Percentiles rank a stretch among this genome's conserved stretches.
phyloP scores from a whole-genome alignment of 2,888 invertebrate genomes.

The Drosophila fungiperda region DNA sequence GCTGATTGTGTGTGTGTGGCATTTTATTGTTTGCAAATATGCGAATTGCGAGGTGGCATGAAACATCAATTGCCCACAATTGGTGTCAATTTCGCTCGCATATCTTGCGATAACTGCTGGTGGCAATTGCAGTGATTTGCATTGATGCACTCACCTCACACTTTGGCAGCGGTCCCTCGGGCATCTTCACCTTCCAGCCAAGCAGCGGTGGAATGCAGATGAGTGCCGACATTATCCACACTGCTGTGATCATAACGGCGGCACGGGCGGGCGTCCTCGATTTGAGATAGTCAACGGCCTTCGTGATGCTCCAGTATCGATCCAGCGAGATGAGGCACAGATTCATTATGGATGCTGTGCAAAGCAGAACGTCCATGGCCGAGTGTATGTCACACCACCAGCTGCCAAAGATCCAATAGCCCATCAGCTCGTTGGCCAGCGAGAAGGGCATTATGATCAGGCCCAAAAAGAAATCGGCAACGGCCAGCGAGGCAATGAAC shows the following conservation, averaged over 20 bases:
- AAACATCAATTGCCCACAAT: constrained; percentile 64
- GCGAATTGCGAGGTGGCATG: constrained; percentile 36
- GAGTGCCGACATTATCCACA: constrained; percentile 97
- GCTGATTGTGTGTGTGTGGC: constrained; percentile 9
- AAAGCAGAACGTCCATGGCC: constrained; percentile 97
- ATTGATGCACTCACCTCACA: constrained; percentile 83
- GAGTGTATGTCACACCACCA: constrained; percentile 99
- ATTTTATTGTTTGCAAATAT: constrained; percentile 71
- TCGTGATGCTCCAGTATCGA: constrained; percentile 98
- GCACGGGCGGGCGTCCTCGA: constrained; percentile 96
- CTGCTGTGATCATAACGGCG: constrained; percentile 96
- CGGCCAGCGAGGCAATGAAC: constrained; percentile 98
- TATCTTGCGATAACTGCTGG: too few species aligned
- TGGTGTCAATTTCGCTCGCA: constrained; percentile 52
- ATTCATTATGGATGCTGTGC: constrained; percentile 98
- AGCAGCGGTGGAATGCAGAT: constrained; percentile 98
- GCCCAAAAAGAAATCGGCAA: constrained; percentile 97
- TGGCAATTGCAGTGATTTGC: constrained; percentile 4
- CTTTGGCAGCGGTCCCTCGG: constrained; percentile 85
- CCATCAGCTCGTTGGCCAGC: constrained; percentile 98
- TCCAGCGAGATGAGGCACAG: constrained; percentile 98
- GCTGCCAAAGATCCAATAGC: constrained; percentile 98
- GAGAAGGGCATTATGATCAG: constrained; percentile 98
- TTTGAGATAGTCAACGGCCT: constrained; percentile 95
- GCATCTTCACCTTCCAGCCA: constrained; percentile 95